phyloP scores from a whole-genome alignment of 2,113 vertebrate species.

The Turdus rufiventris region DNA sequence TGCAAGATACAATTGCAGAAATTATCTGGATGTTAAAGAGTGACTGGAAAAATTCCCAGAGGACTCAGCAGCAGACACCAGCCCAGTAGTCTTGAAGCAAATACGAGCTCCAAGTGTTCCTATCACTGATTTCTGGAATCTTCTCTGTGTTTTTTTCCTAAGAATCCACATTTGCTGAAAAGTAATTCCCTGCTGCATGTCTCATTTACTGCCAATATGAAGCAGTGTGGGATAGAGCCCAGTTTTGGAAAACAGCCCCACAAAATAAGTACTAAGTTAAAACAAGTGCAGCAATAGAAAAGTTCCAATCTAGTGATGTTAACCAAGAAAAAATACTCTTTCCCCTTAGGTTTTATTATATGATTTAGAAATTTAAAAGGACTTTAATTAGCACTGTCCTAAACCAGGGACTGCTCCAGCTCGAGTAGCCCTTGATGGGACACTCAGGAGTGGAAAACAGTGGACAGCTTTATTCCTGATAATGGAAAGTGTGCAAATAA shows the following conservation, averaged over 20 bases:
- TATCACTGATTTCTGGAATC: background rate
- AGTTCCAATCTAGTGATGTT: background rate
- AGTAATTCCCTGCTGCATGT: background rate
- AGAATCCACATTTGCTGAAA: background rate
- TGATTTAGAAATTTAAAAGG: background rate
- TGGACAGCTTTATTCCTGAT: background rate
- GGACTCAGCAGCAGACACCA: background rate
- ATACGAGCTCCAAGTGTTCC: background rate
- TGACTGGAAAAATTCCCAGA: background rate
- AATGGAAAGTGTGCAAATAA: background rate
- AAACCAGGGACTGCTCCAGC: background rate
- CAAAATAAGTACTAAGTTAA: background rate
- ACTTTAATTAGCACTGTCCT: background rate
- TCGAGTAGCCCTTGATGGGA: background rate
- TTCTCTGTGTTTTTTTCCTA: background rate
- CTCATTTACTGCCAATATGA: background rate
- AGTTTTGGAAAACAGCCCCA: background rate
- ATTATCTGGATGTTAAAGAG: background rate
- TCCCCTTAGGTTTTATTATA: accelerated
- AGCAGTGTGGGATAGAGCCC: background rate
- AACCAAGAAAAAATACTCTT: background rate
- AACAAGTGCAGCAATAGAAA: background rate
- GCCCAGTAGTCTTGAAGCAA: background rate
- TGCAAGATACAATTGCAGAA: background rate
- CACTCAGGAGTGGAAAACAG: background rate